Evolutionary conservation across 2,113 vertebrate species (phyloP).

Genomic region (Plestiodon gilberti): DNA sequence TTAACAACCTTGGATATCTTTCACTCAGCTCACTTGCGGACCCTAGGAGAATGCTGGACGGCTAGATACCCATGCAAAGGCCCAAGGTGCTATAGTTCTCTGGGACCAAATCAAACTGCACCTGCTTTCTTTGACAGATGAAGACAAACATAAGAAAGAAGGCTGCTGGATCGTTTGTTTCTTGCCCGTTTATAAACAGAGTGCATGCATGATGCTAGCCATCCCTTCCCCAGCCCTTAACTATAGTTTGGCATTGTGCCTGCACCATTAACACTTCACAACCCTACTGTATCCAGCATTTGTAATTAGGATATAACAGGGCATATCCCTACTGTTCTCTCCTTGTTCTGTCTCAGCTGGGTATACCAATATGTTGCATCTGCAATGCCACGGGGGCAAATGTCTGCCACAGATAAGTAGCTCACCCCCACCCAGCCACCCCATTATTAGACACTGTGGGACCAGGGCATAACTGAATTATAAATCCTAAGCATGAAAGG

Average conservation of each 20-base stretch:
- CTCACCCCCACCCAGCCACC: too few species aligned
- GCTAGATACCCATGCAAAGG: neutral
- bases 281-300: neutral
- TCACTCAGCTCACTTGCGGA: neutral
- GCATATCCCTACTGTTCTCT: neutral
- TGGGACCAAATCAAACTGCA: neutral
- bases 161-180: neutral
- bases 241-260: neutral
- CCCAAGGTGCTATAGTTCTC: neutral
- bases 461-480: too few species aligned
- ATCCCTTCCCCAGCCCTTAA: neutral
- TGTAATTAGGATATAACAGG: neutral
- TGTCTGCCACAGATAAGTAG: too few species aligned
- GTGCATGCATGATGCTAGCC: neutral
- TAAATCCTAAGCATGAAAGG: too few species aligned
- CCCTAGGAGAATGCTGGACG: neutral
- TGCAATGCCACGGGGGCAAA: too few species aligned
- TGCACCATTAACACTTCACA: neutral
- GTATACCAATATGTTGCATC: neutral
- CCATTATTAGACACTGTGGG: too few species aligned
- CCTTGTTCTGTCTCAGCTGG: neutral
- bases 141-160: neutral
- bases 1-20: too few species aligned
- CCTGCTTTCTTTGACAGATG: neutral
- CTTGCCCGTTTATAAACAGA: neutral